Percentiles rank a stretch among this genome's conserved stretches.
Evolutionary conservation across 23 tunicate species (phyloP).

Genomic region (Pegea sp.): DNA sequence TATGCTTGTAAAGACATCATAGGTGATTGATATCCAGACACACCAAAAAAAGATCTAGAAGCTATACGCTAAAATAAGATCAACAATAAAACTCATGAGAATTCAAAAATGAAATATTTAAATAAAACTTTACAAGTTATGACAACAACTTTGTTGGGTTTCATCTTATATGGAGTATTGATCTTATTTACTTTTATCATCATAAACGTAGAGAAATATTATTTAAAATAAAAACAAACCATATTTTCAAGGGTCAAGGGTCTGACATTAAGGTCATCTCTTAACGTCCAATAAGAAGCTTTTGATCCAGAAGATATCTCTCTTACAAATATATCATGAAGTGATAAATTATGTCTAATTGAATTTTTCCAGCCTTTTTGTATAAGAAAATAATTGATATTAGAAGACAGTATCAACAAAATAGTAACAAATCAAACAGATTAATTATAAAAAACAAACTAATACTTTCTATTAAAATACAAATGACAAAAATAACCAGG

Average conservation of each 20-base stretch:
- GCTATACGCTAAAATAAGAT: too few relatives aligned
- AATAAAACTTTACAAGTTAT: too few relatives aligned
- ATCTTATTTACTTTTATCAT: too few relatives aligned
- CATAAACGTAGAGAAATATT: too few relatives aligned
- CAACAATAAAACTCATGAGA: too few relatives aligned
- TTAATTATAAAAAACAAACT: neutral
- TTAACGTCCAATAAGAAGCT: slow-evolving; percentile 68
- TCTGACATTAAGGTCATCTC: slow-evolving; percentile 48
- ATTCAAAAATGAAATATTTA: too few relatives aligned
- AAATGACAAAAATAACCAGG: slow-evolving; percentile 25
- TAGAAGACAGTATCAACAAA: neutral
- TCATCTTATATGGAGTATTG: too few relatives aligned
- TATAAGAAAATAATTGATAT: too few relatives aligned
- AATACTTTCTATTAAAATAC: neutral
- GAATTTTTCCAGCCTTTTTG: slow-evolving; percentile 91
- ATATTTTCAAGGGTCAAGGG: slow-evolving; percentile 61
- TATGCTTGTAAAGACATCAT: slow-evolving; percentile 12
- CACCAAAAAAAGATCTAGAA: slow-evolving; percentile 6
- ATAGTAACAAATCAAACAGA: neutral
- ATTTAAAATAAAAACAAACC: slow-evolving; percentile 10
- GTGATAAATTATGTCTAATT: slow-evolving; percentile 60
- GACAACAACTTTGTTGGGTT: too few relatives aligned
- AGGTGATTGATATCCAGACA: slow-evolving; percentile 9
- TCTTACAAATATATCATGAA: slow-evolving; percentile 68
- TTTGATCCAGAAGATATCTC: slow-evolving; percentile 46